A percentile compares a stretch with the other conserved stretches of the same genome.
phyloP scores from a whole-genome alignment of 2,797 vertebrate species.

The Typhlichthys eigenmanni region DNA sequence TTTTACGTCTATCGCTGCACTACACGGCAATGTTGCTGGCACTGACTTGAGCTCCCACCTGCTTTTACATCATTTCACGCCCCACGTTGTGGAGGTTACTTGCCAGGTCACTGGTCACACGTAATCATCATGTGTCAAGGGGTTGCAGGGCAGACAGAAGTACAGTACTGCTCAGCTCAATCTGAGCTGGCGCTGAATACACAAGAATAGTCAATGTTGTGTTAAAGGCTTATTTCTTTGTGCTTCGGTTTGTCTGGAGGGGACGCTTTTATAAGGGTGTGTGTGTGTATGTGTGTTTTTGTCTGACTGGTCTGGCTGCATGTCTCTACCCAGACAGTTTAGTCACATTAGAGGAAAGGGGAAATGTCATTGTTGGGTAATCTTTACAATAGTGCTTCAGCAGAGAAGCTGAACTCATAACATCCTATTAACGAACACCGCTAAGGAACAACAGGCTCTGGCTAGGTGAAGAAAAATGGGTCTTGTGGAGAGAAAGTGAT shows the following conservation, averaged over 20 bases:
- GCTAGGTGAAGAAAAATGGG: background rate
- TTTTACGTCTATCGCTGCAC: conserved; percentile 4
- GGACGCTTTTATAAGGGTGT: conserved; percentile 47
- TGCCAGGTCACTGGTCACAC: conserved; percentile 32
- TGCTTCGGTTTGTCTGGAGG: conserved; percentile 63
- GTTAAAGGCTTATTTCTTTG: conserved; percentile 59
- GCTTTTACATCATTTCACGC: conserved; percentile 8
- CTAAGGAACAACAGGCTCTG: conserved; percentile 5
- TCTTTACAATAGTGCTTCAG: conserved; percentile 33
- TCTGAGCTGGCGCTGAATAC: conserved; percentile 29
- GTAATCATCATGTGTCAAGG: no score
- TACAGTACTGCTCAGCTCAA: conserved; percentile 26
- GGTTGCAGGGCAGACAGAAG: background rate
- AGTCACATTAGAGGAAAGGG: conserved; percentile 35
- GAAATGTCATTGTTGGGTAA: conserved; percentile 48
- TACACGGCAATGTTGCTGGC: conserved; percentile 1
- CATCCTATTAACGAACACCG: conserved; percentile 9
- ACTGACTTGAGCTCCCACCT: conserved; percentile 48
- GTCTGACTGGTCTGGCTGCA: conserved; percentile 50
- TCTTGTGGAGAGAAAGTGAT: background rate
- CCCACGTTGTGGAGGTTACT: conserved; percentile 28
- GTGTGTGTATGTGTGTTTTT: conserved; percentile 15
- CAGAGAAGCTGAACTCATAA: conserved; percentile 20
- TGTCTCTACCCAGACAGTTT: conserved; percentile 41
- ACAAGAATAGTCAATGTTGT: conserved; percentile 58